Percentiles rank a stretch among this genome's conserved stretches.
Evolutionary conservation across 2,888 invertebrate species (phyloP).

Genomic region (Helobdella robusta): DNA sequence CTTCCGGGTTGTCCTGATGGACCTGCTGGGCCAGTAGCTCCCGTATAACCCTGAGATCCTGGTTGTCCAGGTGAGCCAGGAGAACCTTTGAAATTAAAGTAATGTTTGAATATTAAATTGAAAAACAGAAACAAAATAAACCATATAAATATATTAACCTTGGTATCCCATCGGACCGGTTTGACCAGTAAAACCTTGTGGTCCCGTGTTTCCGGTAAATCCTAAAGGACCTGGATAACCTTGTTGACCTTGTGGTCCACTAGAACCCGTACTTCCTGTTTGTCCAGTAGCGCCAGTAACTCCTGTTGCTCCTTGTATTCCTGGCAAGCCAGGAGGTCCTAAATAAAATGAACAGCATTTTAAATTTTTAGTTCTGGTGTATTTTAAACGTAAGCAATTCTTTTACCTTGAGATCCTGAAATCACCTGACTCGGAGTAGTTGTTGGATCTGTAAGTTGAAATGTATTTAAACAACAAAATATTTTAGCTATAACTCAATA

Average conservation of each 20-base stretch:
- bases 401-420: too few relatives aligned
- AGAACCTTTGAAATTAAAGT: not conserved
- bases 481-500: too few relatives aligned
- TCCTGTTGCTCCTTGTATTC: slow-evolving; percentile 6
- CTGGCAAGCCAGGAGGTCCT: slow-evolving; percentile 9
- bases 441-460: too few relatives aligned
- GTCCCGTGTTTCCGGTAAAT: not conserved
- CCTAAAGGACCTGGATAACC: not conserved
- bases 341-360: too few relatives aligned
- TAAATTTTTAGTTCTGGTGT: too few relatives aligned
- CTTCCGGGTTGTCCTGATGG: slow-evolving; percentile 12
- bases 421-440: too few relatives aligned
- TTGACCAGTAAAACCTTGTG: not conserved
- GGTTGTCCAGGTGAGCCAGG: slow-evolving; percentile 2
- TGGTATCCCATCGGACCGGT: not conserved
- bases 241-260: not conserved
- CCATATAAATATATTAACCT: not conserved
- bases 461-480: too few relatives aligned
- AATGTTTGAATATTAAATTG: too few relatives aligned
- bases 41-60: slow-evolving; percentile 1
- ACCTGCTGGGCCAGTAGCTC: not conserved
- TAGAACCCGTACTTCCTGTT: not conserved
- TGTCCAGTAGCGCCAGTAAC: not conserved
- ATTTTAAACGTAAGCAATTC: too few relatives aligned
- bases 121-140: too few relatives aligned